Conservation (phyloP, 2,113 vertebrate genomes). For the Neogale vison region DNA sequence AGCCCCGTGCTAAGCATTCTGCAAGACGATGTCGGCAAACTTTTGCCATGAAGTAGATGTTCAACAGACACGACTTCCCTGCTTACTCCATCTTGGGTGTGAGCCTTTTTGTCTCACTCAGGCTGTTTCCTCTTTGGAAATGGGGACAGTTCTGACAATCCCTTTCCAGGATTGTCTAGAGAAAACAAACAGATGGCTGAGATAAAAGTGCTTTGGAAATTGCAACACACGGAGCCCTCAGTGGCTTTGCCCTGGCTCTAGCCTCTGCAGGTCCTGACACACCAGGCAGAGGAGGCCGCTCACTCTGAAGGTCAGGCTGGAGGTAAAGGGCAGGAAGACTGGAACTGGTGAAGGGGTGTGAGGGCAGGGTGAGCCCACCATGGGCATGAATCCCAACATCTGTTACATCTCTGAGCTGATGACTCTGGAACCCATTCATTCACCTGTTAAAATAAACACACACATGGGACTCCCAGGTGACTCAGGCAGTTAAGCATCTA, state of each 20-base stretch:
- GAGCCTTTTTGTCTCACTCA: neutral
- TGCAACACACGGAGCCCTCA: neutral
- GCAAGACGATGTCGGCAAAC: neutral
- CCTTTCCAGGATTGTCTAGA: neutral
- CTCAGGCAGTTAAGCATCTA: neutral
- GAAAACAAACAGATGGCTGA: neutral
- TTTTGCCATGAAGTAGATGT: neutral
- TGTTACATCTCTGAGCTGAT: accelerated
- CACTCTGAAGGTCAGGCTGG: neutral
- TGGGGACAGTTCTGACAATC: neutral
- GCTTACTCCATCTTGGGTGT: neutral
- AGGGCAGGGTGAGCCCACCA: accelerated
- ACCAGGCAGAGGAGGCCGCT: neutral
- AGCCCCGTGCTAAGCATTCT: neutral
- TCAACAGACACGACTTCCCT: neutral
- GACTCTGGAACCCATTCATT: neutral
- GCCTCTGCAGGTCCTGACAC: neutral
- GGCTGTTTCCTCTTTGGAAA: neutral
- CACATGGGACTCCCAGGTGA: neutral
- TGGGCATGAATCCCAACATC: neutral
- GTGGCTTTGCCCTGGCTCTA: neutral
- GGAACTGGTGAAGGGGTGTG: neutral
- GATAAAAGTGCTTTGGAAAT: neutral
- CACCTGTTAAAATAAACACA: neutral
- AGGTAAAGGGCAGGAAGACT: neutral